Base-by-base conservation (phyloP, 2,797 vertebrate genomes). In the Acanthurus leucopareius region DNA sequence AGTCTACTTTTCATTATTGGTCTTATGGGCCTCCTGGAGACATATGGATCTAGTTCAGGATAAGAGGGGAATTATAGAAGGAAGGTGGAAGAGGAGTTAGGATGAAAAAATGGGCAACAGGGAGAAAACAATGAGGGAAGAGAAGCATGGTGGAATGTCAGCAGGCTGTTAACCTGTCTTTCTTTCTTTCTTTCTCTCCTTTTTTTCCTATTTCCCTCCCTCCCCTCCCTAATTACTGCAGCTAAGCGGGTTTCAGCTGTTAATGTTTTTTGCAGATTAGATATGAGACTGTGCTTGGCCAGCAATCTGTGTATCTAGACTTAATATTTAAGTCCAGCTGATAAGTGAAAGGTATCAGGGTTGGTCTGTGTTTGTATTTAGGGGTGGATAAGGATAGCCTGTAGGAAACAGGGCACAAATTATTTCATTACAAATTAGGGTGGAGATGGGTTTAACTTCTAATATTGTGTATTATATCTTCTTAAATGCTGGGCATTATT, bases 211-310 rank as follows among this genome's bases (percentile, higher is more conserved):
- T 20, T 51, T 61, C 19, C 20, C 19, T 17, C 16, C 35, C 17
- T 53, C 11, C 7, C n/a, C 45, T 58, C 44, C 16, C 9, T 54
- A 56, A 68, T 74, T 62, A 51, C 73, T 57, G 65, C 60, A 67
- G 71, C 61, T 56, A 51, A 64, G n/a, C 13, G 15, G 40, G 44
- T 53, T 66, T 80, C 80, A 79, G 82, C 65, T 89, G 82, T 59
- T 83, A 76, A 80, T 80, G 66, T 44, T 79, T 83, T 68, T 78
- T 78, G 44, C 45, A 81, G 71, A 80, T 86, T 76, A 82, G 54
- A 78, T 73, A 47, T 54, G 82, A 76, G 64, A 58, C 22, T 0
- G 11, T 56, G 59, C 35, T 75, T 76, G 53, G 65, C 72, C 64
- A 52, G 17, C 1, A 32, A 69, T 40, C 28, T 62, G 61, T 59